These are phyloP conservation scores for Trichopria drosophilae DNA, from an alignment of 2,888 invertebrate genomes.

Conservation along the genomic window DNA sequence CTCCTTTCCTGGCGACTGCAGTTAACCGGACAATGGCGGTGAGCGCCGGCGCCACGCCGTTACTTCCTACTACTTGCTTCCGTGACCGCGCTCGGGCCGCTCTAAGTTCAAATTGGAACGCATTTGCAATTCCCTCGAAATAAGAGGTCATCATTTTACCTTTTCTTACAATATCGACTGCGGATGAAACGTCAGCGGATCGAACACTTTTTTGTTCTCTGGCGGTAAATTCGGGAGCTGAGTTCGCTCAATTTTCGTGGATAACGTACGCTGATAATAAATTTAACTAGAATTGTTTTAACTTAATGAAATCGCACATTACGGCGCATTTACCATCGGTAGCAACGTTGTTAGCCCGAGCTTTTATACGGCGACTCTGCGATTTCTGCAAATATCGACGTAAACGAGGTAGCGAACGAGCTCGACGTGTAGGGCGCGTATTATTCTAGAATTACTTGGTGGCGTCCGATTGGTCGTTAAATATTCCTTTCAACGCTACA, in stretches of 20 bases:
- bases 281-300: too few relatives aligned
- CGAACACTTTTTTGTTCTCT: too few relatives aligned
- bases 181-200: too few relatives aligned
- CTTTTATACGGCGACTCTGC: constrained; percentile 33
- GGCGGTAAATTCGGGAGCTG: too few relatives aligned
- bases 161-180: too few relatives aligned
- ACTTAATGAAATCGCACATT: constrained; percentile 34
- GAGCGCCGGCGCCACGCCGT: constrained; percentile 10
- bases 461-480: constrained; percentile 5
- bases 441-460: constrained; percentile 7
- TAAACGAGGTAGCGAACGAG: constrained; percentile 18
- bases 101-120: too few relatives aligned
- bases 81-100: not conserved
- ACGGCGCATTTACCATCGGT: constrained; percentile 31
- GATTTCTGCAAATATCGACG: constrained; percentile 30
- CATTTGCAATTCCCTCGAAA: too few relatives aligned
- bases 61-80: constrained; percentile 14
- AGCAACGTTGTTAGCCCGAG: constrained; percentile 32
- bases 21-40: constrained; percentile 11
- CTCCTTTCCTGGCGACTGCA: constrained; percentile 14
- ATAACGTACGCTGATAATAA: too few relatives aligned
- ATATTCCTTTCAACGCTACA: too few relatives aligned
- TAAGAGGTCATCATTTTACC: too few relatives aligned
- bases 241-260: too few relatives aligned
- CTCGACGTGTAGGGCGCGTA: constrained; percentile 8